A percentile compares a stretch with the other conserved stretches of the same genome.
Conservation (phyloP, 64 coral and sea anemone species). For the Acropora tenuis region DNA sequence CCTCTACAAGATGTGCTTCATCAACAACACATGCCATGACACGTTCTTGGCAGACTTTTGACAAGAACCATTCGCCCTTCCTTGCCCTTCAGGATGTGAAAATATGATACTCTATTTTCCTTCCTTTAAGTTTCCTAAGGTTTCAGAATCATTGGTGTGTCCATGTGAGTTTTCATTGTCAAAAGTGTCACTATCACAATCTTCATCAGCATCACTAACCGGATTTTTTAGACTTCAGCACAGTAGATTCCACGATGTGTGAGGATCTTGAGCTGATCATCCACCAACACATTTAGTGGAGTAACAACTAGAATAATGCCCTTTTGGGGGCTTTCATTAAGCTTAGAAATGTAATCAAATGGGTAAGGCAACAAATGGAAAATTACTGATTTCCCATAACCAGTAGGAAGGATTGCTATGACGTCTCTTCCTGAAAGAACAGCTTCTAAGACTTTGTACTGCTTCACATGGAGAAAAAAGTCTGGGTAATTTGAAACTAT, state of each 20-base stretch:
- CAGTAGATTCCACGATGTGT: neutral
- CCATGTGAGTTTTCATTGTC: neutral
- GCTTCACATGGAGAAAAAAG: conserved; percentile 49
- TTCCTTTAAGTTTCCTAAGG: neutral
- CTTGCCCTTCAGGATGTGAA: no score
- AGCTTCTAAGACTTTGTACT: conserved; percentile 20
- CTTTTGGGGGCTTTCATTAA: neutral
- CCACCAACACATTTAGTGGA: conserved; percentile 45
- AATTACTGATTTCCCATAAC: conserved; percentile 61
- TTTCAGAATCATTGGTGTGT: neutral
- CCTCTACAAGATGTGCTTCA: conserved; percentile 51
- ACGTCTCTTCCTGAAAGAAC: conserved; percentile 1
- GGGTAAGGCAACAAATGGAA: conserved; percentile 58
- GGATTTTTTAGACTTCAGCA: neutral
- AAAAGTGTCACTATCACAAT: neutral
- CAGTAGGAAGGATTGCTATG: conserved; percentile 56
- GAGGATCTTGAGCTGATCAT: conserved; percentile 47
- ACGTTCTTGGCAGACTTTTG: conserved; percentile 15
- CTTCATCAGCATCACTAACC: no score
- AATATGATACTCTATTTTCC: no score
- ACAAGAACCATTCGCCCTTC: conserved; percentile 39
- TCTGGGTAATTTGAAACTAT: conserved; percentile 19
- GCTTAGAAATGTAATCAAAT: conserved; percentile 31
- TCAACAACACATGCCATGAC: conserved; percentile 43
- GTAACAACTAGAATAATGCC: conserved; percentile 55